phyloP scores from a whole-genome alignment of 2,888 invertebrate genomes.

The Diaperis boleti region DNA sequence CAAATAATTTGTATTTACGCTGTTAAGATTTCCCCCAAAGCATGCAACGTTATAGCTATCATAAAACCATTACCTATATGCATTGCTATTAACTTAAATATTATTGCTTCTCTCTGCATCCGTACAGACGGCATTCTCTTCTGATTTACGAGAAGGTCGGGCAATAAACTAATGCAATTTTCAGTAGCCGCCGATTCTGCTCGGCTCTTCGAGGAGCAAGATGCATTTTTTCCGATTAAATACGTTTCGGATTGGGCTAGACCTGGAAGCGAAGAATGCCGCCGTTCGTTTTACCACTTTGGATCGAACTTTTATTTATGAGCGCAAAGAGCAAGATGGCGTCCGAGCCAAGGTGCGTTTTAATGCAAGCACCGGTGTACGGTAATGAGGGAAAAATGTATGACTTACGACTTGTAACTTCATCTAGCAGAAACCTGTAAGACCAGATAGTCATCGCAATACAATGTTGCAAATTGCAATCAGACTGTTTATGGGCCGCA shows the following conservation, averaged over 20 bases:
- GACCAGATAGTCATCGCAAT: slow-evolving; percentile 49
- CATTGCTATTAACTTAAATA: slow-evolving; percentile 62
- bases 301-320: no score
- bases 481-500: slow-evolving; percentile 44
- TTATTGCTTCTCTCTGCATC: slow-evolving; percentile 56
- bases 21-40: slow-evolving; percentile 54
- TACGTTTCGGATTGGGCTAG: no score
- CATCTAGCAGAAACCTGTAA: slow-evolving; percentile 46
- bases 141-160: slow-evolving; percentile 53
- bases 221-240: no score
- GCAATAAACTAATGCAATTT: slow-evolving; percentile 58
- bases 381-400: slow-evolving; percentile 38
- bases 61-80: slow-evolving; percentile 61
- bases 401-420: slow-evolving; percentile 46
- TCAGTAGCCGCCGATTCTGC: slow-evolving; percentile 51
- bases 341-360: slow-evolving; percentile 29
- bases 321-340: slow-evolving; percentile 18
- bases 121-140: slow-evolving; percentile 51
- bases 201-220: neutral
- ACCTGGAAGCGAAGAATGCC: no score
- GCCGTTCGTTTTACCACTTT: no score
- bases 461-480: slow-evolving; percentile 56
- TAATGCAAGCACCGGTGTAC: slow-evolving; percentile 17
- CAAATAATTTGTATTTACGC: slow-evolving; percentile 49
- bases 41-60: slow-evolving; percentile 56